A percentile compares a stretch with the other conserved stretches of the same genome.
Conservation (phyloP, 1,140 invertebrate species). For the Hermatobates lingyangjiaoensis region DNA sequence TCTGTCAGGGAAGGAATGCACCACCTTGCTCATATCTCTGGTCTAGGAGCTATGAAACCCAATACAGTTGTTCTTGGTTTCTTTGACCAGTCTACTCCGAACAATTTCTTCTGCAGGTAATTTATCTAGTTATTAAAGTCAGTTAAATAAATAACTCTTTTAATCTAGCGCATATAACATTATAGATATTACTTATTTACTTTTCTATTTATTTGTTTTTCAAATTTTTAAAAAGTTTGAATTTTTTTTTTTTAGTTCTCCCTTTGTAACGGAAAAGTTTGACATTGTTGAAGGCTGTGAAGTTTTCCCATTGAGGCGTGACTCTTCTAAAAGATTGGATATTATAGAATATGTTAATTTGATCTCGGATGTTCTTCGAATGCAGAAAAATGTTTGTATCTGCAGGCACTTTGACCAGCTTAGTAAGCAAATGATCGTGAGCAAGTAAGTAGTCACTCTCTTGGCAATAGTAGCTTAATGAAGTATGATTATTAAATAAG, state of each 20-base stretch:
- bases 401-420: conserved; percentile 78
- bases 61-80: conserved; percentile 89
- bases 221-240: too few relatives aligned
- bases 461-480: too few relatives aligned
- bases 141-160: too few relatives aligned
- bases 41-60: conserved; percentile 96
- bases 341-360: conserved; percentile 70
- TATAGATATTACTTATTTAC: too few relatives aligned
- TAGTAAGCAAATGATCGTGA: conserved; percentile 49
- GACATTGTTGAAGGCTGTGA: conserved; percentile 4
- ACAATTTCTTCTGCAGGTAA: conserved; percentile 51
- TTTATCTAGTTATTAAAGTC: too few relatives aligned
- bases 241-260: too few relatives aligned
- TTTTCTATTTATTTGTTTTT: too few relatives aligned
- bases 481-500: too few relatives aligned
- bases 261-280: conserved; percentile 14
- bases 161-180: too few relatives aligned
- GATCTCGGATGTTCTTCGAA: conserved; percentile 64
- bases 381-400: conserved; percentile 88
- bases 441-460: conserved; percentile 33
- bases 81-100: conserved; percentile 50
- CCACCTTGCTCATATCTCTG: conserved; percentile 78
- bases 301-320: conserved; percentile 15
- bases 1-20: conserved; percentile 75
- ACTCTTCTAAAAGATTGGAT: conserved; percentile 17